These are phyloP conservation scores for Resseliella maxima DNA, from an alignment of 2,888 invertebrate genomes.

Conservation along the genomic window DNA sequence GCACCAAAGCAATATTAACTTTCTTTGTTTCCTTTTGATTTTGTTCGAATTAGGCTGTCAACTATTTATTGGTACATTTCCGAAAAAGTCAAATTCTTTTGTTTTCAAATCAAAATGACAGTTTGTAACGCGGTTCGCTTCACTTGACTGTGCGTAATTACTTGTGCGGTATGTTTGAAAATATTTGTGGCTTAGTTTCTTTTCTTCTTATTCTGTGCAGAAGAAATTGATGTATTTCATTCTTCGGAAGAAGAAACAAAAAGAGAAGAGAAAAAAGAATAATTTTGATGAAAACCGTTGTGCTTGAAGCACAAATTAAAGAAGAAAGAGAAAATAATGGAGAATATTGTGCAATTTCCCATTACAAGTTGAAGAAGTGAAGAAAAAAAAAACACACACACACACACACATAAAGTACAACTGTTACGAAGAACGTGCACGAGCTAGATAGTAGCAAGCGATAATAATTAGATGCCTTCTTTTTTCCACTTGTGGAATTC, in stretches of 20 bases:
- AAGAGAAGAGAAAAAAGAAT: background rate
- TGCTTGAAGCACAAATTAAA: background rate
- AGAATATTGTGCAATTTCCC: conserved; percentile 49
- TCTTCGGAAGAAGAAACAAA: background rate
- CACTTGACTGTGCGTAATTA: conserved; percentile 8
- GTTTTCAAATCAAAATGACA: conserved; percentile 26
- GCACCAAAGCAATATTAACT: background rate
- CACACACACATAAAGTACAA: background rate
- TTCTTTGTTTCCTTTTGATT: conserved; percentile 3
- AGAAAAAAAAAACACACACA: background rate
- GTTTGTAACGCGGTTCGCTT: background rate
- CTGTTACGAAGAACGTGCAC: conserved; percentile 39
- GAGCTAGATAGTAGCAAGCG: conserved; percentile 43
- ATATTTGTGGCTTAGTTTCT: conserved; percentile 4
- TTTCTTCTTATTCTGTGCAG: background rate
- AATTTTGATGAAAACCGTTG: conserved; percentile 9
- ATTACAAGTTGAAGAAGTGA: background rate
- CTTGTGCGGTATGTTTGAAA: background rate
- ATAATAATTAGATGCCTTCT: conserved; percentile 5
- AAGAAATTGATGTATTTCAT: background rate
- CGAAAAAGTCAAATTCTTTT: background rate
- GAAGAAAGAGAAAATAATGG: conserved; percentile 45
- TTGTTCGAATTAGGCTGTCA: background rate
- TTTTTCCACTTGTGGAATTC: background rate
- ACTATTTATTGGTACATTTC: conserved; percentile 3